phyloP scores from a whole-genome alignment of 2,888 invertebrate genomes.

The Drosophila histrio region DNA sequence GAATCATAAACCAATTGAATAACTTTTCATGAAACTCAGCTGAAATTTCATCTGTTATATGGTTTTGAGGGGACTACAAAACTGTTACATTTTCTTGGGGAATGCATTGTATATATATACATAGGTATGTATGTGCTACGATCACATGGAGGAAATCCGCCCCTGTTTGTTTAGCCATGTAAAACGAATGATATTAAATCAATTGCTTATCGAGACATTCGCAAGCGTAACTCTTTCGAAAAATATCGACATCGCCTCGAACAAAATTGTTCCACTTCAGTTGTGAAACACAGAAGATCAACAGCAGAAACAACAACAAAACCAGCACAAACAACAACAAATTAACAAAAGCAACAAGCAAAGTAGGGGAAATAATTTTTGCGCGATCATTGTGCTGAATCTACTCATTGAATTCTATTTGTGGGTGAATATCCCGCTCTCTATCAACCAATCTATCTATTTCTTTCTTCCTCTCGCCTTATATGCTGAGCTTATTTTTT shows the following conservation, averaged over 20 bases:
- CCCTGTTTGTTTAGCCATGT: slow-evolving; percentile 44
- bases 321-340: slow-evolving; percentile 37
- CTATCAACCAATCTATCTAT: not conserved
- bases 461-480: not conserved
- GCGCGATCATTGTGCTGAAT: slow-evolving; percentile 69
- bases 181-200: slow-evolving; percentile 48
- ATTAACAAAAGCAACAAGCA: slow-evolving; percentile 45
- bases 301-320: slow-evolving; percentile 29
- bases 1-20: not conserved
- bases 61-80: not conserved
- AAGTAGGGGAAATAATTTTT: slow-evolving; percentile 60
- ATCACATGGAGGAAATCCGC: slow-evolving; percentile 40
- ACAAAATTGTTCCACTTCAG: slow-evolving; percentile 67
- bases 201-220: slow-evolving; percentile 42
- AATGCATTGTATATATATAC: not conserved
- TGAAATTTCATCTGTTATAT: not conserved
- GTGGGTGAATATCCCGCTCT: slow-evolving; percentile 23
- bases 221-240: slow-evolving; percentile 32
- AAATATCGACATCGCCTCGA: slow-evolving; percentile 38
- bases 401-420: slow-evolving; percentile 57
- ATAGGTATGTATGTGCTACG: slow-evolving; percentile 6
- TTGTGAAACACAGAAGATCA: slow-evolving; percentile 41
- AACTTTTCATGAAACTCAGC: not conserved
- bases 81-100: slow-evolving; percentile 1
- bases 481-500: slow-evolving; percentile 11